Evolutionary conservation across 2,797 vertebrate genomes (phyloP), one percentile per base, ranked within the genome.

Genomic region (Crax fasciolata): DNA sequence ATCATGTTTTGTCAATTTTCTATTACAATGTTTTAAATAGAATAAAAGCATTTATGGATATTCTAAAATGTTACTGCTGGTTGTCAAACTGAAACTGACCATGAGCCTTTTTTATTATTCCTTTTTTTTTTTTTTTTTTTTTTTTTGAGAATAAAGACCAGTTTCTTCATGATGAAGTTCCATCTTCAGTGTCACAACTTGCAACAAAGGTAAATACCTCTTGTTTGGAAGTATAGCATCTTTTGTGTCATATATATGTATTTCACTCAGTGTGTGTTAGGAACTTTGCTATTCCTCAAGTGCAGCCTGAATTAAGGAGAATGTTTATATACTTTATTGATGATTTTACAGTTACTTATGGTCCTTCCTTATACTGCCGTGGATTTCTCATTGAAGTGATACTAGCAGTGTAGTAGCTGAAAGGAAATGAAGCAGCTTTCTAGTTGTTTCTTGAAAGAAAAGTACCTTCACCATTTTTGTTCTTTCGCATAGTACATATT

Each of bases 71-170:
- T 85, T 61, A 41, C 48, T 92, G 16, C 41, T 72, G 35, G 75
- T 28, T 89, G 61, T 83, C 43, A 71, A 81, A 75, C 51, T 17
- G 62, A 93, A 94, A 92, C 85, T 96, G 74, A 96, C 74, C 85
- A 3, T 70, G 66, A 78, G 88, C 90, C 71, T 94, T 84, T 92
- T 84, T 93, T 86, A 80, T 92, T 35, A 6, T 35, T 35, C 6
- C 65, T 91, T 95, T 95, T 27, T 27, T 15, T 23, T 32, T 57
- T 57, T 32, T 57, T 57, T 3, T 81, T 91, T 32, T 71, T 94
- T 95, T 96, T 92, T 97, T 96, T 97, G 96, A 97, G 98, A 98
- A 98, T 97, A 99, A 99, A 98, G 98, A 98, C 94, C 97, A 98
- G 80, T 98, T 98, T 97, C 98, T 98, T 94, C 97, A 97, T 71